Evolutionary conservation across 1,140 invertebrate species (phyloP), one percentile per base, ranked within the genome.

Genomic region (Megalonaias nervosa): DNA sequence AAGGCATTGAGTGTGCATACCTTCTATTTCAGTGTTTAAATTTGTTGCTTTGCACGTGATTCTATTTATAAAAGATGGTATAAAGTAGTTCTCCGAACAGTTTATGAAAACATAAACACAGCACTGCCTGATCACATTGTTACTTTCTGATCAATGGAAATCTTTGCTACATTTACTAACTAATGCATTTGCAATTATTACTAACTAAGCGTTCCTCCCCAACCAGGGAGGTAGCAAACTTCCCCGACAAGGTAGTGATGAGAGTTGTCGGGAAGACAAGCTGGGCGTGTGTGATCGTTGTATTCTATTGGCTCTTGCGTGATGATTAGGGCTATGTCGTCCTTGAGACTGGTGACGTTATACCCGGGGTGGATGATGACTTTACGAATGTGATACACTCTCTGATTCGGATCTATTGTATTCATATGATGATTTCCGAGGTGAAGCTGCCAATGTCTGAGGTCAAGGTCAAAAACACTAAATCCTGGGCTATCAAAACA

Each of bases 251-350:
- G 64, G 74, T 76, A 76, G 3, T 26, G 69, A 21, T 76, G 74
- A 14, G 19, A 23, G 48, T 59, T 48, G 23, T 76, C 74, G 9
- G 74, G 58, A 3, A 76, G 38, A 65, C 74, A 76, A 6, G 67
- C 74, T 38, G 74, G 74, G 0, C 59, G 60, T 38, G 74, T 76
- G 21, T 76, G 74, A 56, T 76, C 74, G 67, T 76, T 76, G 17
- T 38, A 76, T 26, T 70, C 58, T 12, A 76, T 76, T 38, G 75
- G 19, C 21, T 71, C 68, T 0, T 4, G 6, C 6, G 61, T 70
- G 21, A 71, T 59, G 56, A 77, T 71, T 1, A 77, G 62, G 58
- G 75, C 75, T 19, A 77, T 60, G 56, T 77, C 75, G 60, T 77
- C 71, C 60, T 77, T 62, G 6, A 77, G 75, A 62, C 68, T 77